Percentiles rank a stretch among this genome's conserved stretches.
Conservation (phyloP, 2,797 vertebrate species). For the Argya squamiceps region DNA sequence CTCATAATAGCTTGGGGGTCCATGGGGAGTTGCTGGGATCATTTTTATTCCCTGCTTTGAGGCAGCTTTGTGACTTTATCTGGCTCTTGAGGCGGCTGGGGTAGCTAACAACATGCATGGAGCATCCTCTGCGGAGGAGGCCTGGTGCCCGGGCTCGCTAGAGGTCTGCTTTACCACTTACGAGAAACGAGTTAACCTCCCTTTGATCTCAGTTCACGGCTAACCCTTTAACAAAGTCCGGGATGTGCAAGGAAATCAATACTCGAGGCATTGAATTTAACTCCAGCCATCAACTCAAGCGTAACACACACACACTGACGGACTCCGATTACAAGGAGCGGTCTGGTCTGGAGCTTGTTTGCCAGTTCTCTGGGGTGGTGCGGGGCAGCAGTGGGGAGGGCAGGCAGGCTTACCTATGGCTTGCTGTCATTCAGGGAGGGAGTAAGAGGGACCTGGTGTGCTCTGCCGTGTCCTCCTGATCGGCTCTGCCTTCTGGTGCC, state of each 20-base stretch:
- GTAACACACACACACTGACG: conserved; percentile 60
- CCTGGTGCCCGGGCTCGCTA: conserved; percentile 33
- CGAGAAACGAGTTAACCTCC: conserved; percentile 73
- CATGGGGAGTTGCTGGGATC: background rate
- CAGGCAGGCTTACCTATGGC: background rate
- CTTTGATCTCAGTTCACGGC: conserved; percentile 73
- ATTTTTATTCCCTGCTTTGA: conserved; percentile 21
- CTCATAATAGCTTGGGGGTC: background rate
- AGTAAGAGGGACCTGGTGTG: background rate
- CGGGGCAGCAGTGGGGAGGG: background rate
- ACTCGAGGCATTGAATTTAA: conserved; percentile 75
- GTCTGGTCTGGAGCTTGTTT: conserved; percentile 56
- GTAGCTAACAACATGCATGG: conserved; percentile 25
- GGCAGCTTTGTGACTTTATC: conserved; percentile 26
- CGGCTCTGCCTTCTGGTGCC: background rate
- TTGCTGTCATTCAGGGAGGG: background rate
- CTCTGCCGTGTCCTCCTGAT: background rate
- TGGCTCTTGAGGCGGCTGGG: background rate
- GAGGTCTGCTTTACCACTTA: conserved; percentile 69
- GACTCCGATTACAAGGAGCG: conserved; percentile 55
- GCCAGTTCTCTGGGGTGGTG: conserved; percentile 52
- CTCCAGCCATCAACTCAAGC: conserved; percentile 72
- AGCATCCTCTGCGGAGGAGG: conserved; percentile 51
- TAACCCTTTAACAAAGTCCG: conserved; percentile 75
- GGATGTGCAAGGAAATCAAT: conserved; percentile 73